phyloP scores from a whole-genome alignment of 1,140 invertebrate genomes.

The Mamestra configurata region DNA sequence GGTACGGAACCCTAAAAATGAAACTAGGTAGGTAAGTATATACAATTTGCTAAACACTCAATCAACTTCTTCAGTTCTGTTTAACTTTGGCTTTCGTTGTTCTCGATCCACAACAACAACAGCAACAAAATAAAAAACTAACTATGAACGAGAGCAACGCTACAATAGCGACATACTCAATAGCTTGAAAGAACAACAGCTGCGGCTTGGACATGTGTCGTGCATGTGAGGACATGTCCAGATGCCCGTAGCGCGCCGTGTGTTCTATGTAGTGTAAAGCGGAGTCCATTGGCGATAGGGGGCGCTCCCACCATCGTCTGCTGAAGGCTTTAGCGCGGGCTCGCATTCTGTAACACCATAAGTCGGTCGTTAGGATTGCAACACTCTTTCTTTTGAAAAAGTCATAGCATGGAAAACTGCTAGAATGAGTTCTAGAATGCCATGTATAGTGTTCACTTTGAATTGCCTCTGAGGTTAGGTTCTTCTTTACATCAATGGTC shows the following conservation, averaged over 20 bases:
- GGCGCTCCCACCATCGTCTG: slow-evolving; percentile 84
- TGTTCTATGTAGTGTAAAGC: slow-evolving; percentile 89
- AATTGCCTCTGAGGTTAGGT: too few relatives aligned
- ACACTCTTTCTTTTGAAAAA: too few relatives aligned
- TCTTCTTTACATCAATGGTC: too few relatives aligned
- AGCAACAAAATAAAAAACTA: neutral
- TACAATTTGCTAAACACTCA: too few relatives aligned
- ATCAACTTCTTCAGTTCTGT: neutral
- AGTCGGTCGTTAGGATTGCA: too few relatives aligned
- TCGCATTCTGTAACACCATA: slow-evolving; percentile 59
- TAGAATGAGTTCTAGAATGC: too few relatives aligned
- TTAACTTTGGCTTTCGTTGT: slow-evolving; percentile 22
- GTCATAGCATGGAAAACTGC: too few relatives aligned
- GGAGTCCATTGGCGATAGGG: slow-evolving; percentile 80
- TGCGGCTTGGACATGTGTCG: slow-evolving; percentile 32
- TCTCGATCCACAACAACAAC: neutral
- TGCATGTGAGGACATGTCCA: slow-evolving; percentile 80
- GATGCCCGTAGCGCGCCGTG: slow-evolving; percentile 85
- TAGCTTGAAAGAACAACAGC: slow-evolving; percentile 4
- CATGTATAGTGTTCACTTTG: too few relatives aligned
- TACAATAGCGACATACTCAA: neutral
- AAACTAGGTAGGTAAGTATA: too few relatives aligned
- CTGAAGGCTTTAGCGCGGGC: slow-evolving; percentile 73
- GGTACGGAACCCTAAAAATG: too few relatives aligned
- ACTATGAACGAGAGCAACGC: neutral